Evolutionary conservation across 2,113 vertebrate genomes (phyloP).

Genomic region (Dasyurus viverrinus): DNA sequence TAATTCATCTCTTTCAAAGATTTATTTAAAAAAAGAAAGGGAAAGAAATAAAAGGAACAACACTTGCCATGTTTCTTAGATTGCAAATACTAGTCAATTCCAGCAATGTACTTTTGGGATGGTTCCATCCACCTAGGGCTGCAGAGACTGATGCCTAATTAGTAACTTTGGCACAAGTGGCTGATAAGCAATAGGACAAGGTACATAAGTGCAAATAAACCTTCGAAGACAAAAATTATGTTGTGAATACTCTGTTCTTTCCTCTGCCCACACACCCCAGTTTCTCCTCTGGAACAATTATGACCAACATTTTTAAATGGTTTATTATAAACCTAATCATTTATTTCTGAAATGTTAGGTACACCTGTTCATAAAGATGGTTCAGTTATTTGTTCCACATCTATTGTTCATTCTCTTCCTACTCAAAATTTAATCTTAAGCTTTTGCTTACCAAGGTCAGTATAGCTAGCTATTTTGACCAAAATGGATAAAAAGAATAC

Average conservation of each 20-base stretch:
- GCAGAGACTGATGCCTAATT: neutral
- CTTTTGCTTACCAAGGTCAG: neutral
- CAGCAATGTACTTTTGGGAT: neutral
- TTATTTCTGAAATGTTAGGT: constrained; percentile 2
- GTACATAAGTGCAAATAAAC: neutral
- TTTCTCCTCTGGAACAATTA: neutral
- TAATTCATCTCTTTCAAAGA: neutral
- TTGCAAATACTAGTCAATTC: neutral
- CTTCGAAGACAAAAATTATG: neutral
- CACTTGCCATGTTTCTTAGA: neutral
- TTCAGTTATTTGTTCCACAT: neutral
- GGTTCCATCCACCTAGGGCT: neutral
- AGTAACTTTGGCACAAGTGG: neutral
- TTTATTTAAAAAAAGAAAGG: neutral
- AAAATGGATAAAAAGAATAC: neutral
- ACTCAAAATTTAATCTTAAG: neutral
- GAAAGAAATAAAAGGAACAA: neutral
- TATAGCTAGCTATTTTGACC: neutral
- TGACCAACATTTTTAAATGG: neutral
- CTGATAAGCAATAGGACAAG: neutral
- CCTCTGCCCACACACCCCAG: neutral
- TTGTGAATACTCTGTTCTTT: neutral
- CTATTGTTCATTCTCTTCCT: neutral
- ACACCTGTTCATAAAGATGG: neutral
- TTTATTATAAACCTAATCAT: neutral